phyloP scores from a whole-genome alignment of 2,888 invertebrate genomes.

The Diaphora mendica region DNA sequence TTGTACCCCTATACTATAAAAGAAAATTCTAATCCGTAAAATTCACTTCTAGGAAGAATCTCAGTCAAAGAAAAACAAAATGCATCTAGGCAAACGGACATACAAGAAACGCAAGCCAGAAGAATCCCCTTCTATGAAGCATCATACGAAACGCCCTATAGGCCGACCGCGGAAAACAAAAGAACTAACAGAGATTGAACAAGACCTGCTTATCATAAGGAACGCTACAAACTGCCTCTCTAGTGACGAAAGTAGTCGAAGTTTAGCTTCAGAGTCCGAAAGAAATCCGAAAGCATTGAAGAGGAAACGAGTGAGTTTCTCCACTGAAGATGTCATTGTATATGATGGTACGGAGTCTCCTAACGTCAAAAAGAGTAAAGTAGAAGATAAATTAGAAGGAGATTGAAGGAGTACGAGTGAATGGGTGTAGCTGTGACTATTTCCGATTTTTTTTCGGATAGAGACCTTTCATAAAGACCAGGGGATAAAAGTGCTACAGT shows the following conservation, averaged over 20 bases:
- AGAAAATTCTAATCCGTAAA: neutral
- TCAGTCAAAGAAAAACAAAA: constrained; percentile 70
- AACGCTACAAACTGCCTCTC: constrained; percentile 72
- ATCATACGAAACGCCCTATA: constrained; percentile 63
- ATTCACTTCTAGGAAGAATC: constrained; percentile 68
- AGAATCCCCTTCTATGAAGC: constrained; percentile 66
- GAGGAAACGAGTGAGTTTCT: constrained; percentile 65
- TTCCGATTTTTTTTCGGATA: neutral
- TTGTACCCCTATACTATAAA: neutral
- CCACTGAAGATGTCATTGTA: constrained; percentile 58
- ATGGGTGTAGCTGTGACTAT: constrained; percentile 18
- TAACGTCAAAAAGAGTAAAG: constrained; percentile 41
- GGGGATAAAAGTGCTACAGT: neutral
- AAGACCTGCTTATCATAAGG: constrained; percentile 77
- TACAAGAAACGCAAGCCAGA: constrained; percentile 75
- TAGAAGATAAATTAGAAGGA: constrained; percentile 37
- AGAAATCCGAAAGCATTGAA: constrained; percentile 60
- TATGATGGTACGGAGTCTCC: constrained; percentile 40
- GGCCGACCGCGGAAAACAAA: constrained; percentile 69
- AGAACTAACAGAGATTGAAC: constrained; percentile 78
- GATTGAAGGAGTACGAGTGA: constrained; percentile 31
- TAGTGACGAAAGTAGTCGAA: constrained; percentile 68
- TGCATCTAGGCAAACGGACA: constrained; percentile 58
- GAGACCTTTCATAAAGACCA: neutral
- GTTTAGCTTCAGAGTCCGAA: constrained; percentile 58